Percentiles rank a stretch among this genome's conserved stretches.
Evolutionary conservation across 2,797 vertebrate species (phyloP).

Genomic region (Gymnoscopelus microlampas): DNA sequence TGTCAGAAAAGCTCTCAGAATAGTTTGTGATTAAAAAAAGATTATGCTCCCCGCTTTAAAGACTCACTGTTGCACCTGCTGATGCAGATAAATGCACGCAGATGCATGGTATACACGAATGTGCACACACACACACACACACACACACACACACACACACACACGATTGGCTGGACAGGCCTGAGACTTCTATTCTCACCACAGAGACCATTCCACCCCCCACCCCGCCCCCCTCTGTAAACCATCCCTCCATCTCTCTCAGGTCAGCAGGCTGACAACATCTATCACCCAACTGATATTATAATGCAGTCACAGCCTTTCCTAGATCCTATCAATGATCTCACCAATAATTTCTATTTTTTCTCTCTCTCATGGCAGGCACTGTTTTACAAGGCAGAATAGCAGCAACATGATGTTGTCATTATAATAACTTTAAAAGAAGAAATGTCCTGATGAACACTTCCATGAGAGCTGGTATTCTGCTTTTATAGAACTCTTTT

Average conservation of each 20-base stretch:
- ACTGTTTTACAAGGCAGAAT: no score
- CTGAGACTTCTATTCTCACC: background rate
- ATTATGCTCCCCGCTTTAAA: constrained; percentile 73
- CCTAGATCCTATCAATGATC: no score
- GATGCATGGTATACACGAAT: no score
- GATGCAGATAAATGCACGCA: background rate
- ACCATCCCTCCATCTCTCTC: background rate
- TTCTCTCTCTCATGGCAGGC: background rate
- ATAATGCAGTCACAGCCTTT: no score
- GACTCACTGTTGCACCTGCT: constrained; percentile 41
- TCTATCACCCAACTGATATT: background rate
- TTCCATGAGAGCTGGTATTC: no score
- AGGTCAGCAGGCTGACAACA: background rate
- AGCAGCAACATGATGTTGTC: no score
- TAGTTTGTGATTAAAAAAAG: constrained; percentile 79
- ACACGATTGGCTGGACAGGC: background rate
- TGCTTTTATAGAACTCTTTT: no score
- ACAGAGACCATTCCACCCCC: background rate
- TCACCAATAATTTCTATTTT: no score
- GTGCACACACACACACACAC: background rate
- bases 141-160: constrained; percentile 3
- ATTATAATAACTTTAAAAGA: no score
- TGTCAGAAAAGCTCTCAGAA: constrained; percentile 66
- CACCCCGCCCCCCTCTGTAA: background rate
- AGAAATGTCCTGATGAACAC: no score